Base-by-base conservation (phyloP, 2,888 invertebrate genomes). In the Limnephilus rhombicus region DNA sequence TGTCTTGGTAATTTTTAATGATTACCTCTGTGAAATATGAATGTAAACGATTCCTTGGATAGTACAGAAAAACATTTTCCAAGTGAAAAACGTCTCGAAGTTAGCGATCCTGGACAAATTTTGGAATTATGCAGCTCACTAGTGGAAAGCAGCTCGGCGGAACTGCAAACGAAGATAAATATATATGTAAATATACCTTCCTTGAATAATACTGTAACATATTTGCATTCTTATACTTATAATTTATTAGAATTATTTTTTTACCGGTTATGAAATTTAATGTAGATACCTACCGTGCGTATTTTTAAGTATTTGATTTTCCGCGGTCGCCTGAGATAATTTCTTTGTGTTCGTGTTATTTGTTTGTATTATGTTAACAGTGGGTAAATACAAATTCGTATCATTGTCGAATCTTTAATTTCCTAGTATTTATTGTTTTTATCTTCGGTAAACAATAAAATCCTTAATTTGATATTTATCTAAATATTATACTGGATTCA, bases 151-250 rank as follows among this genome's bases (percentile, higher is more conserved):
- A 95, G 94, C 92, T 96, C 96, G 91, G 95, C 95, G 87, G 95
- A 95, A 90, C 94, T 97, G 37, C 97, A 97, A 94, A 95, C 95
- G 34, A 97, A 96, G 95, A 95, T 97, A 88, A 97, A 97, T 94
- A 94, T 94, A 94, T 97, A 97, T 94, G 97, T 97, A 95, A 68
- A 95, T 87, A 87, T 53, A 87, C n/a, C 9, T 7, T 45, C 13
- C 85, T n/a, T 49, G n/a, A 31, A 31, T 31, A 24, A 68, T 68
- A 68, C 18, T 68, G 24, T 24, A 68, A 68, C 18, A 24, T 68
- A 7, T 68, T 68, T 68, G 68, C 68, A 68, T 0, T 24, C 68
- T 68, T 24, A 68, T n/a, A 9, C 68, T 68, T 68, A n/a, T 68
- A 24, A 68, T 68, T 68, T 68, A 68, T 68, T 68, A 68, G 68